Conservation (phyloP, 2,888 invertebrate species). For the Eustalomyia histrio region DNA sequence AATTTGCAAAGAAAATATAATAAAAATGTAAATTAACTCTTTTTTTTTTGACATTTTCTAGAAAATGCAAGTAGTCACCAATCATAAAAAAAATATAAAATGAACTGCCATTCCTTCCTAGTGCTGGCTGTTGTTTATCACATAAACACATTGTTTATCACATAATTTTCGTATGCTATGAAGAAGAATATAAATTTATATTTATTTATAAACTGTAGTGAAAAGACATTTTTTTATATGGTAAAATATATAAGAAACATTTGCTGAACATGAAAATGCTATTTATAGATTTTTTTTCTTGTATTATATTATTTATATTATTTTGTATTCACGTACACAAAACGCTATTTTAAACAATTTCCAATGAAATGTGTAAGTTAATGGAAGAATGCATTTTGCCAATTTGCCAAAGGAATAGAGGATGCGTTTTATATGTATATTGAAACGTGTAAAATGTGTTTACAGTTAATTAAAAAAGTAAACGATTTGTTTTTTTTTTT, state of each 20-base stretch:
- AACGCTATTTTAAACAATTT: conserved; percentile 58
- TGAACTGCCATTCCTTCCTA: background rate
- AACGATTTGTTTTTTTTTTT: no score
- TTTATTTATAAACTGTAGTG: conserved; percentile 39
- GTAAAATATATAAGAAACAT: conserved; percentile 35
- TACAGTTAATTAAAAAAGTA: no score
- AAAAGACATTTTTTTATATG: conserved; percentile 47
- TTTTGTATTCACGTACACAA: conserved; percentile 31
- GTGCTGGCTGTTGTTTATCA: conserved; percentile 39
- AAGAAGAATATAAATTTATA: conserved; percentile 22
- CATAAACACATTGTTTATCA: conserved; percentile 47
- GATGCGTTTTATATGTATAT: background rate
- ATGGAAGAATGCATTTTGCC: conserved; percentile 59
- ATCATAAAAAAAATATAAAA: conserved; percentile 3
- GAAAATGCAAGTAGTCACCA: conserved; percentile 51
- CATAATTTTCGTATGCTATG: conserved; percentile 30
- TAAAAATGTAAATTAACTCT: conserved; percentile 50
- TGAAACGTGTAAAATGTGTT: background rate
- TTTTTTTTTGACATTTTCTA: conserved; percentile 36
- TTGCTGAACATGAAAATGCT: conserved; percentile 47
- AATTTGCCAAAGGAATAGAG: conserved; percentile 37
- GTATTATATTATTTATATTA: conserved; percentile 14
- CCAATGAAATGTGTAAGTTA: conserved; percentile 62
- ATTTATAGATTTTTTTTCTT: conserved; percentile 58
- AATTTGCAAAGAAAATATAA: conserved; percentile 43